Percentiles rank a stretch among this genome's conserved stretches.
Evolutionary conservation across 1,140 invertebrate species (phyloP).

Genomic region (Sogatella furcifera): DNA sequence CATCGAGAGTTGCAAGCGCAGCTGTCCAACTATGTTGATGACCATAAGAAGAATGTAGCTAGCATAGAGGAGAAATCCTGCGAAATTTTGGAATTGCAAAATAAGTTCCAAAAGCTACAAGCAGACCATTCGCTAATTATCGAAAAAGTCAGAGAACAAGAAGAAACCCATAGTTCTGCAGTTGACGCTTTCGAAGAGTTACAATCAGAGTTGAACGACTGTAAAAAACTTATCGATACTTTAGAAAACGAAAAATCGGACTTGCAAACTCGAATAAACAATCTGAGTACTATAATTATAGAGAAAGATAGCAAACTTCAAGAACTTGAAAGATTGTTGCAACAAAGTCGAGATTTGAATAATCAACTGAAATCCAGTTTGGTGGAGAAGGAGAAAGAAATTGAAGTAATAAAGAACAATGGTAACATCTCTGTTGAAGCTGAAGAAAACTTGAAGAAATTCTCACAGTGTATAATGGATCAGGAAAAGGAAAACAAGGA

Average conservation of each 20-base stretch:
- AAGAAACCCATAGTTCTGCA: too few species aligned
- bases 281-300: not conserved
- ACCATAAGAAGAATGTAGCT: not conserved
- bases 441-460: not conserved
- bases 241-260: not conserved
- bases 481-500: conserved; percentile 1
- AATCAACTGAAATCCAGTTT: conserved; percentile 4
- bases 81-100: not conserved
- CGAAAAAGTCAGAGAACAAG: too few species aligned
- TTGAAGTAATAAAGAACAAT: too few species aligned
- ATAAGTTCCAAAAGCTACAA: too few species aligned
- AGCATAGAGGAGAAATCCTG: not conserved
- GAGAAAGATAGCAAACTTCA: conserved; percentile 3
- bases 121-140: too few species aligned
- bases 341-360: not conserved
- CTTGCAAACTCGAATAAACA: not conserved
- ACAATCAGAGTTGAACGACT: too few species aligned
- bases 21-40: not conserved
- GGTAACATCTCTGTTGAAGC: not conserved
- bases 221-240: not conserved
- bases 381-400: not conserved
- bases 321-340: not conserved
- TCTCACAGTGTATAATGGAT: not conserved
- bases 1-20: too few species aligned
- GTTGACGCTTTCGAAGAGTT: too few species aligned